Conservation (phyloP, 2,888 invertebrate genomes). For the Iphiclides podalirius region DNA sequence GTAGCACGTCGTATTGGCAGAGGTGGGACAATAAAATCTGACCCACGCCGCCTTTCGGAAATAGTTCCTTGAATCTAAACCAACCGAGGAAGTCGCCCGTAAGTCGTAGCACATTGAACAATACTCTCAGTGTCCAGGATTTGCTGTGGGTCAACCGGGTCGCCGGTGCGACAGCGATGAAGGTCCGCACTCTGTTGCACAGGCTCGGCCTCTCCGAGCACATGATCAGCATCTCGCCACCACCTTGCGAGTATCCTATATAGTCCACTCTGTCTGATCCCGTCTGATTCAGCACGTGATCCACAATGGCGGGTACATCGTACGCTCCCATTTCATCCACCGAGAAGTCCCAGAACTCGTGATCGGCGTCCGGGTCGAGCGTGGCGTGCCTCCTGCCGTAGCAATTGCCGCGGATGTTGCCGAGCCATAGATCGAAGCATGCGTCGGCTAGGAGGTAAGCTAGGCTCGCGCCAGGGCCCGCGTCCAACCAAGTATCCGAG, state of each 20-base stretch:
- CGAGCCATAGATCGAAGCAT: constrained; percentile 48
- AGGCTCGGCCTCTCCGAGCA: constrained; percentile 82
- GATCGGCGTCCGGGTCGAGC: constrained; percentile 46
- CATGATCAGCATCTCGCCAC: constrained; percentile 83
- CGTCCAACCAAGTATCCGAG: constrained; percentile 54
- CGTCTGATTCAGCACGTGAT: constrained; percentile 50
- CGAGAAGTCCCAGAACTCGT: constrained; percentile 65
- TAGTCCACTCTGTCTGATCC: constrained; percentile 46
- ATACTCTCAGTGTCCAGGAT: constrained; percentile 36
- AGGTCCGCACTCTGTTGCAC: constrained; percentile 77
- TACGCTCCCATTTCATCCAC: constrained; percentile 87
- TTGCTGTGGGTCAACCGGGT: constrained; percentile 63
- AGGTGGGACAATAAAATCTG: constrained; percentile 50
- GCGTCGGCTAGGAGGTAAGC: constrained; percentile 38
- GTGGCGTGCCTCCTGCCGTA: constrained; percentile 77
- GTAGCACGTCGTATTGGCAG: constrained; percentile 41
- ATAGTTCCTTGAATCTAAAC: constrained; percentile 32
- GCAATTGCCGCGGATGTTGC: constrained; percentile 49
- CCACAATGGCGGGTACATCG: constrained; percentile 85
- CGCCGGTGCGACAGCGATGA: constrained; percentile 84
- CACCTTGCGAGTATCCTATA: constrained; percentile 89
- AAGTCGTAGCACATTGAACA: neutral
- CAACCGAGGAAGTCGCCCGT: neutral
- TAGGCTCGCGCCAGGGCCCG: constrained; percentile 45
- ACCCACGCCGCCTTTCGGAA: constrained; percentile 44